These are phyloP conservation scores for Mallateleia sp. DNA, from an alignment of 2,888 invertebrate species.

Conservation along the genomic window DNA sequence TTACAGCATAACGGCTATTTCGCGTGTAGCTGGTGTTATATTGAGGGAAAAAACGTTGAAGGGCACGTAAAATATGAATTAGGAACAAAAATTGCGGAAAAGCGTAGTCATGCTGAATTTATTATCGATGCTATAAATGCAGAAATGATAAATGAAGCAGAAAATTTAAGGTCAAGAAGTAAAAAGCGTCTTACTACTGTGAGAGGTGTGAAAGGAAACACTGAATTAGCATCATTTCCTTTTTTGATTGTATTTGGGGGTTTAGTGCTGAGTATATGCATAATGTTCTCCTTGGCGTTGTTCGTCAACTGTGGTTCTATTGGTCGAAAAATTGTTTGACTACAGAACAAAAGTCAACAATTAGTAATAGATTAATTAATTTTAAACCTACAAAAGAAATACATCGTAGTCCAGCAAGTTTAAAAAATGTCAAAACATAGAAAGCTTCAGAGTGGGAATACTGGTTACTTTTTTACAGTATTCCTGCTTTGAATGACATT, in stretches of 20 bases:
- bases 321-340: constrained; percentile 19
- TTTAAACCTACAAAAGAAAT: constrained; percentile 53
- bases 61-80: constrained; percentile 30
- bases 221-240: no score
- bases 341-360: neutral
- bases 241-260: constrained; percentile 70
- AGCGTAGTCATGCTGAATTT: constrained; percentile 50
- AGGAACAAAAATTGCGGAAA: neutral
- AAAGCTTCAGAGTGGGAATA: constrained; percentile 63
- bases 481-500: constrained; percentile 29
- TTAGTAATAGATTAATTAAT: neutral
- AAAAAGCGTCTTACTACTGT: no score
- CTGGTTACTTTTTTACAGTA: constrained; percentile 63
- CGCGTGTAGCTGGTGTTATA: constrained; percentile 72
- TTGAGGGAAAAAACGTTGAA: constrained; percentile 21
- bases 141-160: neutral
- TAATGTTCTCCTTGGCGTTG: constrained; percentile 52
- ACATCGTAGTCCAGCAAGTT: constrained; percentile 33
- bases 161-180: no score
- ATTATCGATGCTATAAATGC: constrained; percentile 44
- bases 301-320: constrained; percentile 31
- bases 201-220: constrained; percentile 36
- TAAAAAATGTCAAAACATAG: constrained; percentile 26
- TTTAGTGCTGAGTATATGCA: constrained; percentile 71
- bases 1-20: constrained; percentile 65